Evolutionary conservation across 2,888 invertebrate species (phyloP).

Genomic region (Heliconius aoede): DNA sequence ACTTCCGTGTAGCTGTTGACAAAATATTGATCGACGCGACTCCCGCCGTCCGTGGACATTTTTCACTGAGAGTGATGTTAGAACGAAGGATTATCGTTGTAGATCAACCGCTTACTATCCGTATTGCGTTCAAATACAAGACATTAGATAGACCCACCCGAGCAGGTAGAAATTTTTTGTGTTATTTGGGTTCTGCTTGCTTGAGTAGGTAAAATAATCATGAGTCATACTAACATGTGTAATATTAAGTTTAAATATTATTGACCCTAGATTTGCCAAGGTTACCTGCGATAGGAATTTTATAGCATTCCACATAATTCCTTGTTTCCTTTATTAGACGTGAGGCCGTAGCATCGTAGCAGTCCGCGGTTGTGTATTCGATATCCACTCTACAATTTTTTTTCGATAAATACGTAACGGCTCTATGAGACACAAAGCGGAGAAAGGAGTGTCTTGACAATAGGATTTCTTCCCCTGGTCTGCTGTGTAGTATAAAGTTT

Average conservation of each 20-base stretch:
- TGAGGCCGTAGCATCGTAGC: background rate
- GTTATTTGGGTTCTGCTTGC: conserved; percentile 68
- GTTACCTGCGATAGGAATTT: background rate
- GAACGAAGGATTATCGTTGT: conserved; percentile 69
- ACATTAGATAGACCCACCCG: conserved; percentile 55
- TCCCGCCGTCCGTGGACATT: conserved; percentile 66
- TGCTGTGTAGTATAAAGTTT: too few species aligned
- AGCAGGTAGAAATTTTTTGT: conserved; percentile 80
- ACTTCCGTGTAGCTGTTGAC: conserved; percentile 71
- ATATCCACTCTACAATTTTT: background rate
- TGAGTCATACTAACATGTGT: conserved; percentile 48
- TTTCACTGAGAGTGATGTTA: conserved; percentile 63
- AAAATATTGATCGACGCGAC: conserved; percentile 79
- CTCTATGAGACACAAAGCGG: background rate
- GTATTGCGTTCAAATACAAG: conserved; percentile 68
- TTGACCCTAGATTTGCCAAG: background rate
- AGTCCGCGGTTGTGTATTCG: background rate
- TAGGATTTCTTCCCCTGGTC: too few species aligned
- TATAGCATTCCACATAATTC: background rate
- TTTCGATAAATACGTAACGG: background rate
- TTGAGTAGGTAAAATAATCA: conserved; percentile 52
- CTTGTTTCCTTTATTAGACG: background rate
- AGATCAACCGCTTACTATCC: conserved; percentile 67
- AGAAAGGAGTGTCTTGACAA: background rate
- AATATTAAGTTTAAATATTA: conserved; percentile 3